Evolutionary conservation across 2,888 invertebrate species (phyloP).

Genomic region (Coenonympha glycerion): DNA sequence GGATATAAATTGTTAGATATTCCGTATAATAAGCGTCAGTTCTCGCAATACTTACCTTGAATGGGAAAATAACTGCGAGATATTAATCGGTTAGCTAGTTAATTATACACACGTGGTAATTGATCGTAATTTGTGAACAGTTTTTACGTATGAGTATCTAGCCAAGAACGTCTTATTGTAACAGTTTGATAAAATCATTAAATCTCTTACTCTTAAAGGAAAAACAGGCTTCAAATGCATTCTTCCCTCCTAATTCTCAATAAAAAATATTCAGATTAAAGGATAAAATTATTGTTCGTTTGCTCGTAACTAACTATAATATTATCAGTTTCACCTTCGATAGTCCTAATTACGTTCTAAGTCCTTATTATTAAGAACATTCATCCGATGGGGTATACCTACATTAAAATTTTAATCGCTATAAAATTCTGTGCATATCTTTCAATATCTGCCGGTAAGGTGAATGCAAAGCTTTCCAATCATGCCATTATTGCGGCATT

Average conservation of each 20-base stretch:
- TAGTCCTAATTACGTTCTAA: neutral
- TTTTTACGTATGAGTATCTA: neutral
- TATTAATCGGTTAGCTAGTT: slow-evolving; percentile 1
- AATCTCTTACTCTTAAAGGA: too few species aligned
- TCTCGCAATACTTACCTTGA: neutral
- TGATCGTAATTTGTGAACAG: neutral
- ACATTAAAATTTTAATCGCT: neutral
- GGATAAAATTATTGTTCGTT: too few species aligned
- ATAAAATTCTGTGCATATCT: neutral
- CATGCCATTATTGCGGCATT: neutral
- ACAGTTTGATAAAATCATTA: neutral
- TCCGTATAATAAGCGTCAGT: neutral
- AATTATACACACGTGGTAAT: neutral
- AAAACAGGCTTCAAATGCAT: too few species aligned
- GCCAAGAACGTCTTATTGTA: neutral
- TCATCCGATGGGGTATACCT: neutral
- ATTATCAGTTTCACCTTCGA: neutral
- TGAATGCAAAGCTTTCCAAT: slow-evolving; percentile 8
- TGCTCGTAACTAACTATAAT: too few species aligned
- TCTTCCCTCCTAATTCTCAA: too few species aligned
- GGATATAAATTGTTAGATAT: neutral
- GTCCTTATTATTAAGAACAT: neutral
- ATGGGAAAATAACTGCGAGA: neutral
- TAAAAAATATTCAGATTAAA: too few species aligned
- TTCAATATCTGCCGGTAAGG: slow-evolving; percentile 5